Evolutionary conservation across 2,888 invertebrate species (phyloP), one percentile per base, ranked within the genome.

Genomic region (Trissoscelio sp.): DNA sequence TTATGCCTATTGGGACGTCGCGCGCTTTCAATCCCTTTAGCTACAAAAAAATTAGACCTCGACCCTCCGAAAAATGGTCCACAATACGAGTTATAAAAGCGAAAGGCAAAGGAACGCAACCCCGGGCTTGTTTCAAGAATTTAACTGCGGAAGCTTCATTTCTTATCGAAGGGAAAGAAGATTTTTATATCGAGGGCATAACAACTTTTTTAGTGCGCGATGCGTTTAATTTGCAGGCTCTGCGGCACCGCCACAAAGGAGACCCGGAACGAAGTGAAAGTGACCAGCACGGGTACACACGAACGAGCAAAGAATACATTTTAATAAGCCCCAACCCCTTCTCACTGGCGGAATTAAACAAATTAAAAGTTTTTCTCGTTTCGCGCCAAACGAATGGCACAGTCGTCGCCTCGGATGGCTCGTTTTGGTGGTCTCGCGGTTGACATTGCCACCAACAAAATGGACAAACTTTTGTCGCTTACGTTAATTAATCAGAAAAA

Each of bases 321-420:
- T 91, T 91, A 91, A 91, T 90, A 89, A 91, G 88, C 87, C 88
- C 84, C 86, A 88, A 88, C 90, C 91, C 91, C 91, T 90, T 91
- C 89, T 89, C 89, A 88, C 87, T 87, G 84, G 80, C 83, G 84
- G 88, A 90, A 90, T 90, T 90, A 89, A 91, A 90, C 89, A 88
- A 91, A 91, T 91, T 91, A 91, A 91, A 91, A 91, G 91, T 91
- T 91, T 89, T 85, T 87, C 88, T 86, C 86, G 86, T 88, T 89
- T 85, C 83, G 73, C 77, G 83, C 70, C 39, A 79, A 83, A 80
- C 79, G 69, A 73, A 72, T 57, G 7, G 53, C 62, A 60, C 34
- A 51, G 60, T 67, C 64, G 74, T 66, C 66, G 67, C 69, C 74
- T 78, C 81, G 73, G 73, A 67, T 78, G 78, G 72, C 66, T 81